Percentiles rank a stretch among this genome's conserved stretches.
Conservation (phyloP, 2,113 vertebrate species). For the Trichomycterus rosablanca region DNA sequence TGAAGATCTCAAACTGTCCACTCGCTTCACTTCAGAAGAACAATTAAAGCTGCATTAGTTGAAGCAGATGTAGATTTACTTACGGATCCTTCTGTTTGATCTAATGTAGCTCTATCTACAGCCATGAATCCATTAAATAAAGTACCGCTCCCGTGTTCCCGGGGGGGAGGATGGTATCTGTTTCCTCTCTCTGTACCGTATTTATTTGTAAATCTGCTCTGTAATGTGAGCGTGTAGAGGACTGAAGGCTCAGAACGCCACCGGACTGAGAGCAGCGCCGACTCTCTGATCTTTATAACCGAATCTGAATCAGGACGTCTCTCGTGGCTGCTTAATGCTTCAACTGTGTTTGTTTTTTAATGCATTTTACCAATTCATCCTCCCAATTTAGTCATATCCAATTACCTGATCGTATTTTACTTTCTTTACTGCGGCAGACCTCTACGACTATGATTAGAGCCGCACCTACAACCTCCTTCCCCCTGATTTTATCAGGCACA, state of each 20-base stretch:
- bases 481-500: no score
- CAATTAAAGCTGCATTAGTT: constrained; percentile 32
- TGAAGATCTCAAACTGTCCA: constrained; percentile 21
- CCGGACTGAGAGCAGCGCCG: no score
- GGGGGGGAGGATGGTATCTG: neutral
- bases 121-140: neutral
- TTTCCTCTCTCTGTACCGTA: constrained; percentile 20
- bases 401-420: no score
- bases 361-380: no score
- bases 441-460: no score
- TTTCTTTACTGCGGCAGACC: no score
- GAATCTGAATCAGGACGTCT: constrained; percentile 18
- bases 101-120: constrained; percentile 22
- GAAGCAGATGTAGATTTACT: constrained; percentile 1
- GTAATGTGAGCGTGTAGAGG: constrained; percentile 9
- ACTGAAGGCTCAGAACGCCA: no score
- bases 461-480: no score
- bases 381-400: no score
- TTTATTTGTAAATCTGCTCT: constrained; percentile 1
- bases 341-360: no score
- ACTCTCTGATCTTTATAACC: constrained; percentile 22
- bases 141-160: neutral
- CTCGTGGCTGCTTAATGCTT: neutral
- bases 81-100: constrained; percentile 1
- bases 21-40: constrained; percentile 22